Base-by-base conservation (phyloP, 1,140 invertebrate genomes). In the Drosophila kikkawai region DNA sequence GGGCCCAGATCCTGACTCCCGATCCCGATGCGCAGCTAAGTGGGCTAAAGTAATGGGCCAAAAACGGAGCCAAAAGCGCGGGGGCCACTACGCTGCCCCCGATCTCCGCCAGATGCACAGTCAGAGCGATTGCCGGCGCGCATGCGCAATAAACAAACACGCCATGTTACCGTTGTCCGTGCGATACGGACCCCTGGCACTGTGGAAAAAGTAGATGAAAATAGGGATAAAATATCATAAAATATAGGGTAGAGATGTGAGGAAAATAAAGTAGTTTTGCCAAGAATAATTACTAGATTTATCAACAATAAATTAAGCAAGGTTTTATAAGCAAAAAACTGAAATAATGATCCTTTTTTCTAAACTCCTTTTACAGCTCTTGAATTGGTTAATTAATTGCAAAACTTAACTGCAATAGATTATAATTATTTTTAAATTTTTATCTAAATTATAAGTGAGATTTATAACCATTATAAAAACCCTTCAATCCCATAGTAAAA, bases 111-210 rank as follows among this genome's bases (percentile, higher is more conserved):
- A 56, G 69, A 55, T 69, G 41, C 59, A 51, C 61, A 58, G 75
- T 32, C 42, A 26, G 41, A 76, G 81, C 82, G 86, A 91, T 91
- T 90, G 78, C 70, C 45, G 80, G 85, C 66, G 79, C 82, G 85
- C 85, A 90, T 90, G 81, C 82, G 85, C 85, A 90, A 90, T 90
- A 90, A 90, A 90, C 85, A 90, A 90, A 90, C 85, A 90, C 85
- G 85, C 85, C 79, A 90, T 82, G 71, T 85, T 90, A 90, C 85
- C 85, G 85, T 88, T 88, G 85, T 70, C 74, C 60, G 50, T 15
- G 61, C 75, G 39, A 56, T 63, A 41, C 36, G 68, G 68, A 48
- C 56, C 55, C 58, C 63, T 57, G 37, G 36, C 32, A 88, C 83
- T 4, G 80, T 87, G 84, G 84, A 19, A 47, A 19, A 13, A 13